These are phyloP conservation scores for Synergus umbraculus DNA, from an alignment of 2,888 invertebrate species.

Conservation along the genomic window DNA sequence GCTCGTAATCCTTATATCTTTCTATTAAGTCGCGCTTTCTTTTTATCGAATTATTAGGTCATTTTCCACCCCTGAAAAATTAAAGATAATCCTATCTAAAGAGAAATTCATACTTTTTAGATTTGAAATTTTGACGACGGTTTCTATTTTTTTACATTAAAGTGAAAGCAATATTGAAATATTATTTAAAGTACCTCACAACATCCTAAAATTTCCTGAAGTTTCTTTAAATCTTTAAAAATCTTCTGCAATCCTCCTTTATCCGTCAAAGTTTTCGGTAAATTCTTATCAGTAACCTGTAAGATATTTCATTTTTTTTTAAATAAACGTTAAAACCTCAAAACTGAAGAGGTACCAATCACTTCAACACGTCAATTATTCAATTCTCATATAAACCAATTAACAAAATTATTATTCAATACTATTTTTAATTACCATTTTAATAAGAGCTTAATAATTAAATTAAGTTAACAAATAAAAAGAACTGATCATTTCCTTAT, in stretches of 20 bases:
- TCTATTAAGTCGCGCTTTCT: not conserved
- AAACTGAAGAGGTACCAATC: not conserved
- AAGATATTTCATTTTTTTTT: not conserved
- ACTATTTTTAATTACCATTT: not conserved
- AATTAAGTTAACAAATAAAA: not conserved
- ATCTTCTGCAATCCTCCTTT: slow-evolving; percentile 21
- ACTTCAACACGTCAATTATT: not conserved
- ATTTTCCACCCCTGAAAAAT: not conserved
- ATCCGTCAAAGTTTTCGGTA: not conserved
- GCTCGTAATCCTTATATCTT: not conserved
- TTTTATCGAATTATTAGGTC: not conserved
- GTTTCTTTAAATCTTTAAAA: slow-evolving; percentile 21
- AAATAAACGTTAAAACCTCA: not conserved
- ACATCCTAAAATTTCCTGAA: slow-evolving; percentile 11
- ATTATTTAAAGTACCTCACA: slow-evolving; percentile 3
- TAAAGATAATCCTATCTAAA: not conserved
- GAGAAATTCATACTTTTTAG: not conserved
- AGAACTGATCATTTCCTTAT: not conserved
- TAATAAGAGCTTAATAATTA: not conserved
- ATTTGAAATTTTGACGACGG: too few relatives aligned
- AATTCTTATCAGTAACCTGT: not conserved
- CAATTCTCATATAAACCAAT: not conserved
- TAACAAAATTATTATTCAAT: not conserved
- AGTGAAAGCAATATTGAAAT: not conserved
- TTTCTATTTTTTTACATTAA: too few relatives aligned